These are phyloP conservation scores for Acipenser ruthenus DNA, from an alignment of 2,797 vertebrate genomes.

Conservation along the genomic window DNA sequence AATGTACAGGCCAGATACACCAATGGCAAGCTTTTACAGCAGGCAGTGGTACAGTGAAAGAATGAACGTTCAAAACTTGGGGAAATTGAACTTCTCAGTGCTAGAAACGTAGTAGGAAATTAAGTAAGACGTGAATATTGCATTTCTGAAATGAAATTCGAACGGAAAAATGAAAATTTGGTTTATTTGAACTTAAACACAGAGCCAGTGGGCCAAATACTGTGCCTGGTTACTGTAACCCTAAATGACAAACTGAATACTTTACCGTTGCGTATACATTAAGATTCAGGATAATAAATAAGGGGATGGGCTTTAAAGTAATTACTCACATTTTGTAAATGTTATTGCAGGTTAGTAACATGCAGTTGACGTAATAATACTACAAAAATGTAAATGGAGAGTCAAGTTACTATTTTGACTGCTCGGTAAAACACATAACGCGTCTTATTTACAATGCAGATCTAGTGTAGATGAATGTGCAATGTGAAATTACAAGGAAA, in stretches of 20 bases:
- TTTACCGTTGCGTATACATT: neutral
- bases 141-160: neutral
- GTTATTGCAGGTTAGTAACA: too few species aligned
- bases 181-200: slow-evolving; percentile 9
- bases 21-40: neutral
- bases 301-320: too few species aligned
- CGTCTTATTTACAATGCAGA: too few species aligned
- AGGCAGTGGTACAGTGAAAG: neutral
- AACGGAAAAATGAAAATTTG: neutral
- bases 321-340: too few species aligned
- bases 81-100: neutral
- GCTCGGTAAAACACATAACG: too few species aligned
- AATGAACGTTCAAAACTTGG: neutral
- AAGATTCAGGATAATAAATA: too few species aligned
- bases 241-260: neutral
- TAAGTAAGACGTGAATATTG: neutral
- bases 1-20: slow-evolving; percentile 3
- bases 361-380: too few species aligned
- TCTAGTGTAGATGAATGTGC: too few species aligned
- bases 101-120: neutral
- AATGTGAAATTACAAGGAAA: too few species aligned
- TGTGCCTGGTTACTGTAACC: neutral
- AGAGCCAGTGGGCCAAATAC: slow-evolving; percentile 13
- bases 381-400: too few species aligned
- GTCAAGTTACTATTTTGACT: too few species aligned